Evolutionary conservation across 2,797 vertebrate genomes (phyloP).

Genomic region (Eptatretus atami): DNA sequence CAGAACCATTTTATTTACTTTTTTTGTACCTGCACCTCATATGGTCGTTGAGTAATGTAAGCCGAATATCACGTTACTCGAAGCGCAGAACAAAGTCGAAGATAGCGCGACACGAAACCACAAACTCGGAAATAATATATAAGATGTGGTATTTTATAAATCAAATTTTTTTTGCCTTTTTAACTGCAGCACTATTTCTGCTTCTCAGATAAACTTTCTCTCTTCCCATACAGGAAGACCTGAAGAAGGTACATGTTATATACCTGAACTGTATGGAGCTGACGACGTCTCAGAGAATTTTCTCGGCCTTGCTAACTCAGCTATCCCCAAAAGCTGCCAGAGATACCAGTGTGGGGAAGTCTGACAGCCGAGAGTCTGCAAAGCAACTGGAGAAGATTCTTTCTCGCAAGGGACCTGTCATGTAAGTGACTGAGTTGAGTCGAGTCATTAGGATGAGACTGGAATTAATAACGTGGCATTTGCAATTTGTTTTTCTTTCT

Average conservation of each 20-base stretch:
- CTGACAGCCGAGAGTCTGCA: constrained; percentile 13
- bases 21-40: too few species aligned
- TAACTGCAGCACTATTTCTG: neutral
- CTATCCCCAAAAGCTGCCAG: constrained; percentile 13
- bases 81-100: too few species aligned
- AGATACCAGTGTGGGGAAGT: constrained; percentile 12
- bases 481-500: too few species aligned
- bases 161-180: too few species aligned
- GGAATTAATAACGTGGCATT: too few species aligned
- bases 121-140: too few species aligned
- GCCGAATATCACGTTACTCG: too few species aligned
- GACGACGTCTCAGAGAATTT: constrained; percentile 34
- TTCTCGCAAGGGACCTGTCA: constrained; percentile 24
- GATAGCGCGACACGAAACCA: too few species aligned
- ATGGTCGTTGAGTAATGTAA: too few species aligned
- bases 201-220: neutral
- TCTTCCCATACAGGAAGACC: constrained; percentile 17
- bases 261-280: constrained; percentile 74
- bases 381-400: constrained; percentile 27
- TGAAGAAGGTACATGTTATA: constrained; percentile 19
- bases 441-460: too few species aligned
- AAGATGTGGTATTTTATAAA: neutral
- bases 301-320: constrained; percentile 30
- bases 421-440: constrained; percentile 24
- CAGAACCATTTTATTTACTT: too few species aligned